Base-by-base conservation (phyloP, 2,797 vertebrate genomes). In the Chaetodon trifasciatus region DNA sequence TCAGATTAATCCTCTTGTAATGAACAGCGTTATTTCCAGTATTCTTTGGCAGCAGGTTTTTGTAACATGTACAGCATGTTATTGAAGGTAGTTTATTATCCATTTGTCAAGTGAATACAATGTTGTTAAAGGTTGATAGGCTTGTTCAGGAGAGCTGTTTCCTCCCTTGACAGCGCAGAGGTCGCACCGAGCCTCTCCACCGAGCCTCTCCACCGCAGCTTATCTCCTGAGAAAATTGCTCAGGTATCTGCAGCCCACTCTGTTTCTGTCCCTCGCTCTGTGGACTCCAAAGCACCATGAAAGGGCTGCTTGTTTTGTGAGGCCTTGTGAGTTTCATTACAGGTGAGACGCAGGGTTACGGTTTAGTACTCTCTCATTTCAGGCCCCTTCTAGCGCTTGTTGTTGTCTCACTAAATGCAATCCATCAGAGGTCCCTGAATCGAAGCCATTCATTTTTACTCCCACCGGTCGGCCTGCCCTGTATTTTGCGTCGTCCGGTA, bases 291-390 rank as follows among this genome's bases (percentile, higher is more conserved):
- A 82, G 82, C 58, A 24, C 44, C 70, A 86, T 94, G 91, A 94
- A 94, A 91, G 88, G 79, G 71, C 60, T 58, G 68, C 91, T 94
- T 94, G 93, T 94, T 84, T 85, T 86, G 81, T 28, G 70, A 81
- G 68, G 53, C 75, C 74, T 72, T 64, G 65, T 81, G 83, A 87
- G 88, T 93, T 94, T 91, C 84, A 85, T 84, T 93, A 70, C 89
- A 89, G 89, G 87, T 92, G 88, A 93, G 88, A 89, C 75, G 46
- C 82, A 67, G 81, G 56, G 55, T 58, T 58, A 23, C 28, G 9
- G 21, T 74, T 65, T 42, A 75, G 42, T 39, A 61, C 75, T 87
- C 86, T 92, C 84, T 88, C 44, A 35, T 92, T 94, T 91, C 89
- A 91, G 82, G 9, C 37, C 28, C 56, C 32, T 42, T 78, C 47